Conservation (phyloP, 2,888 invertebrate species). For the Pristionchus exspectatus region DNA sequence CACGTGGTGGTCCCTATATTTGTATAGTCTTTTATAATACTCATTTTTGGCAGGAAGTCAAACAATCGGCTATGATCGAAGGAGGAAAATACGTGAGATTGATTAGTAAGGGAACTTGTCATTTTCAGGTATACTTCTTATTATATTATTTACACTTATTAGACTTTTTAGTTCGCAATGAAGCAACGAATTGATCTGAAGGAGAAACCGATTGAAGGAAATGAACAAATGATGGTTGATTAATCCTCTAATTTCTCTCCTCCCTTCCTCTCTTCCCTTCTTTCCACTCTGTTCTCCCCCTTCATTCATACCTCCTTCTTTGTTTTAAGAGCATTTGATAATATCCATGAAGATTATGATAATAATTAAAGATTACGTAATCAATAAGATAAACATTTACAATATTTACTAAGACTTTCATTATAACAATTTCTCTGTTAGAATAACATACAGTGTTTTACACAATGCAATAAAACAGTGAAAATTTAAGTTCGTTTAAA, state of each 20-base stretch:
- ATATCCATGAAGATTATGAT: too few relatives aligned
- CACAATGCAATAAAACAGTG: too few relatives aligned
- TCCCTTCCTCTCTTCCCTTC: background rate
- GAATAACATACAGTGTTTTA: background rate
- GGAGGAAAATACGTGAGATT: conserved; percentile 71
- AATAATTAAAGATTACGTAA: too few relatives aligned
- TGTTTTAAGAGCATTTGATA: background rate
- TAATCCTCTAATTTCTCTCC: background rate
- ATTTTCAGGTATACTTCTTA: conserved; percentile 71
- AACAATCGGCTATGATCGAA: conserved; percentile 69
- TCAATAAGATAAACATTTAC: too few relatives aligned
- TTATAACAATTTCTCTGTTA: background rate
- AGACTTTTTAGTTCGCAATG: conserved; percentile 74
- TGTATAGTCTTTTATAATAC: too few relatives aligned
- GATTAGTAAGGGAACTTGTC: conserved; percentile 76
- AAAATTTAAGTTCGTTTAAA: too few relatives aligned
- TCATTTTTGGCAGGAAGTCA: conserved; percentile 47
- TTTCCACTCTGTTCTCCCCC: background rate
- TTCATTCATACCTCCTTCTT: background rate
- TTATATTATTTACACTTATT: background rate
- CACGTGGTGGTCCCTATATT: too few relatives aligned
- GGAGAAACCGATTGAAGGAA: conserved; percentile 64
- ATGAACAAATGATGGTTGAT: conserved; percentile 54
- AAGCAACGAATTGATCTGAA: conserved; percentile 77
- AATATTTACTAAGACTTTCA: background rate